phyloP scores from a whole-genome alignment of 37 sponge, comb jelly and placozoan genomes.

The Haliclona indistincta region DNA sequence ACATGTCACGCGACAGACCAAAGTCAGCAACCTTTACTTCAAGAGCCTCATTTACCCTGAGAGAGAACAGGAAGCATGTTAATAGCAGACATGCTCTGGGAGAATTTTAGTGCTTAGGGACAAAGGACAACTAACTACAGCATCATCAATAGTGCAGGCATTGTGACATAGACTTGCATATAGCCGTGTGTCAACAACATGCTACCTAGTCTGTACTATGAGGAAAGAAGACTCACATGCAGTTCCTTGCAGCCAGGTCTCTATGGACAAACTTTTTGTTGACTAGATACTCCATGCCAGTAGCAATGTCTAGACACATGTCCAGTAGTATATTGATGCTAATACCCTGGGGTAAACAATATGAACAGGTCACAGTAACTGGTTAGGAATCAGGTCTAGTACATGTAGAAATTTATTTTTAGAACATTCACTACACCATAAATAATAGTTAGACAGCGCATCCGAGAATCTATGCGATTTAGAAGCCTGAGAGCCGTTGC shows the following conservation, averaged over 20 bases:
- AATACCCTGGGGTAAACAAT: background rate
- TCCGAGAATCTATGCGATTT: too few relatives aligned
- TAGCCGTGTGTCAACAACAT: background rate
- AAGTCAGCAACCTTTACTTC: constrained; percentile 39
- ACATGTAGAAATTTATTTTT: too few relatives aligned
- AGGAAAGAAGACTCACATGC: background rate
- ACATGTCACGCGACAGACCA: constrained; percentile 37
- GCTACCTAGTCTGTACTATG: background rate
- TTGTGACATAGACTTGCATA: background rate
- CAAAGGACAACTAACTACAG: too few relatives aligned
- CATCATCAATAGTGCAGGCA: too few relatives aligned
- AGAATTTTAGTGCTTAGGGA: too few relatives aligned
- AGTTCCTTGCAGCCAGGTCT: constrained; percentile 18
- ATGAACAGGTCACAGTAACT: background rate
- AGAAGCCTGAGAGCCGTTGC: too few relatives aligned
- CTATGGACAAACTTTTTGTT: constrained; percentile 9
- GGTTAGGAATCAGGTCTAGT: background rate
- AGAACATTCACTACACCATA: too few relatives aligned
- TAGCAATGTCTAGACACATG: constrained; percentile 11
- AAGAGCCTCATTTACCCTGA: constrained; percentile 21
- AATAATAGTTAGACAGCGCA: too few relatives aligned
- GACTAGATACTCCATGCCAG: constrained; percentile 5
- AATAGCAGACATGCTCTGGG: background rate
- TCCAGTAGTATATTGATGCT: background rate
- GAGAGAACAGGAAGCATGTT: background rate